A percentile compares a stretch with the other conserved stretches of the same genome.
phyloP scores from a whole-genome alignment of 2,113 vertebrate species.

The Tragelaphus buxtoni region DNA sequence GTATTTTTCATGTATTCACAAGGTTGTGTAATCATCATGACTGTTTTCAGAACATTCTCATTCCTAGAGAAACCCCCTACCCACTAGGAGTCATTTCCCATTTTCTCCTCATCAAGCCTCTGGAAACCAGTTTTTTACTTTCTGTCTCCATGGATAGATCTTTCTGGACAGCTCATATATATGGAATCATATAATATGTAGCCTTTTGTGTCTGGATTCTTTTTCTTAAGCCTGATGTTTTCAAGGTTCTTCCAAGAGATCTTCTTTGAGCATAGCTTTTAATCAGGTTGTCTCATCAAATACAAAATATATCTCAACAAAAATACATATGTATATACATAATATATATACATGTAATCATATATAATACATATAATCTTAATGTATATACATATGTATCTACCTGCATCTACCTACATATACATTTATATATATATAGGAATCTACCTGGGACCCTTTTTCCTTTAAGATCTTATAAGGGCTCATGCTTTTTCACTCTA shows the following conservation, averaged over 20 bases:
- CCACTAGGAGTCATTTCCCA: not conserved
- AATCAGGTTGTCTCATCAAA: not conserved
- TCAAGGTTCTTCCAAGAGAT: not conserved
- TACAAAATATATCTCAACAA: not conserved
- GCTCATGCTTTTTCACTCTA: not conserved
- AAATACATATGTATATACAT: not conserved
- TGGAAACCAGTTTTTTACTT: not conserved
- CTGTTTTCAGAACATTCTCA: not conserved
- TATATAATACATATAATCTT: not conserved
- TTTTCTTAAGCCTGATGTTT: not conserved
- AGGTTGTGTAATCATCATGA: not conserved
- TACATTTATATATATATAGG: not conserved
- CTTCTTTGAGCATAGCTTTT: not conserved
- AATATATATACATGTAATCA: not conserved
- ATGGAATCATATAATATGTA: not conserved
- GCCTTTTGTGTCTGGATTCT: not conserved
- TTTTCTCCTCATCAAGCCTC: not conserved
- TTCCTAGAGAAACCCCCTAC: not conserved
- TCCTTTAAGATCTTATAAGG: not conserved
- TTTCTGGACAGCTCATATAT: not conserved
- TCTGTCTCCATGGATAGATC: not conserved
- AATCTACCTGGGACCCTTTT: not conserved
- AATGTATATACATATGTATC: not conserved
- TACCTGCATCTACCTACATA: not conserved
- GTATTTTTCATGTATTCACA: not conserved